Conservation (phyloP, 1,140 invertebrate genomes). For the Coptotermes formosanus region DNA sequence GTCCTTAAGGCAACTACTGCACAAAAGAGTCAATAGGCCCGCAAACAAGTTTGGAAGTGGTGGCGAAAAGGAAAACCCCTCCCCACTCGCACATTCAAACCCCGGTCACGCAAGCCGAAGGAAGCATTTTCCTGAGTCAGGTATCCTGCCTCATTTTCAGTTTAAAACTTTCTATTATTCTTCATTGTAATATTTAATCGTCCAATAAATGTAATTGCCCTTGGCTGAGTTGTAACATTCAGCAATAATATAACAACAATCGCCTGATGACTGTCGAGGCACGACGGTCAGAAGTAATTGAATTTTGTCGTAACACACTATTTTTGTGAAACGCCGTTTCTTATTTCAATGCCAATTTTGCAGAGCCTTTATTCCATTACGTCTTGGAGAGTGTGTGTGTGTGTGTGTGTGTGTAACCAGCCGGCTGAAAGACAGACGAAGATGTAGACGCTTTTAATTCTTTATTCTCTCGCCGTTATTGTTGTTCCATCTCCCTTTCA, state of each 20-base stretch:
- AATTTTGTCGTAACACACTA: not conserved
- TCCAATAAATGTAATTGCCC: not conserved
- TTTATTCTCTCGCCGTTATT: conserved; percentile 1
- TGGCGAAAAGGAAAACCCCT: too few species aligned
- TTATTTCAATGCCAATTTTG: not conserved
- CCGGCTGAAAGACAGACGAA: not conserved
- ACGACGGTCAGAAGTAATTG: not conserved
- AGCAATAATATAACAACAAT: not conserved
- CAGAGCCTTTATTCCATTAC: not conserved
- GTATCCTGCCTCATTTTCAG: too few species aligned
- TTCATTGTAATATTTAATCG: not conserved
- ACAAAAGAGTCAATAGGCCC: too few species aligned
- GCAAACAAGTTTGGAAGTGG: too few species aligned
- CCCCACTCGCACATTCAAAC: too few species aligned
- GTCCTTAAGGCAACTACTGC: too few species aligned
- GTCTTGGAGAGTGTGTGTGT: not conserved
- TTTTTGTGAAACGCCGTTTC: not conserved
- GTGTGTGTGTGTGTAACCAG: not conserved
- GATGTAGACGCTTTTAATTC: conserved; percentile 4
- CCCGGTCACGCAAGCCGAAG: too few species aligned
- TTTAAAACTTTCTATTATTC: too few species aligned
- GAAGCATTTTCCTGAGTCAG: too few species aligned
- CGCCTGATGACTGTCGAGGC: not conserved
- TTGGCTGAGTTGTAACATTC: not conserved
- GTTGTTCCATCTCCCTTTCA: not conserved